Conservation (phyloP, 1,140 invertebrate species). For the Proales similis region DNA sequence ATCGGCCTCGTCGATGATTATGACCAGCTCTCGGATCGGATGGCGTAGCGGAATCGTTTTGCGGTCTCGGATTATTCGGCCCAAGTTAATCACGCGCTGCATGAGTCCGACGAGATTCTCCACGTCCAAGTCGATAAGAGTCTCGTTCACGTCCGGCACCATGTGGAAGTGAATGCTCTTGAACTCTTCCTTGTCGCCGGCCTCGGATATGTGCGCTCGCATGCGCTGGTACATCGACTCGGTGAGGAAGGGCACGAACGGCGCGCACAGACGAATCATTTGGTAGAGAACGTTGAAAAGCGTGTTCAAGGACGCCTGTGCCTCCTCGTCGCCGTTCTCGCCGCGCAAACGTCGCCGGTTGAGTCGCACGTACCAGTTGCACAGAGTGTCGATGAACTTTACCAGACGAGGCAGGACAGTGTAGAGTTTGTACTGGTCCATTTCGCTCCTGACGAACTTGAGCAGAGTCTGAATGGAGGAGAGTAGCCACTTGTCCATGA, state of each 20-base stretch:
- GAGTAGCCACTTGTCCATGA: conserved; percentile 95
- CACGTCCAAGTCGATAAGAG: conserved; percentile 69
- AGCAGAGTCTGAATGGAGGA: conserved; percentile 89
- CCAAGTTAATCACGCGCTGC: conserved; percentile 90
- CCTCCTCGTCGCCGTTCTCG: conserved; percentile 27
- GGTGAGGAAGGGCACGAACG: conserved; percentile 92
- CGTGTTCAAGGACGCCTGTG: conserved; percentile 33
- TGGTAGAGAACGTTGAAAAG: conserved; percentile 22
- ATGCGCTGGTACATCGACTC: conserved; percentile 91
- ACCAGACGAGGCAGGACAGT: conserved; percentile 86
- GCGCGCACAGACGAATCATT: conserved; percentile 58
- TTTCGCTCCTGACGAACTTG: conserved; percentile 79
- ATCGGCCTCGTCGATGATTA: conserved; percentile 81
- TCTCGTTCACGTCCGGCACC: conserved; percentile 65
- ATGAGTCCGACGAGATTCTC: conserved; percentile 81
- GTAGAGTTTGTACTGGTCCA: conserved; percentile 81
- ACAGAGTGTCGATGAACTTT: conserved; percentile 92
- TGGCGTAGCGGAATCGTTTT: conserved; percentile 91
- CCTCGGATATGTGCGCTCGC: conserved; percentile 49
- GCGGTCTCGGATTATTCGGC: conserved; percentile 79
- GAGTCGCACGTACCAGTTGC: conserved; percentile 97
- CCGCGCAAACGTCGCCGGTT: conserved; percentile 67
- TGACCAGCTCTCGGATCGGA: conserved; percentile 85
- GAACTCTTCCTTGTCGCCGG: conserved; percentile 3
- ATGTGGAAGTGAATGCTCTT: conserved; percentile 77